phyloP scores from a whole-genome alignment of 2,113 vertebrate species.

The Chaenocephalus aceratus region DNA sequence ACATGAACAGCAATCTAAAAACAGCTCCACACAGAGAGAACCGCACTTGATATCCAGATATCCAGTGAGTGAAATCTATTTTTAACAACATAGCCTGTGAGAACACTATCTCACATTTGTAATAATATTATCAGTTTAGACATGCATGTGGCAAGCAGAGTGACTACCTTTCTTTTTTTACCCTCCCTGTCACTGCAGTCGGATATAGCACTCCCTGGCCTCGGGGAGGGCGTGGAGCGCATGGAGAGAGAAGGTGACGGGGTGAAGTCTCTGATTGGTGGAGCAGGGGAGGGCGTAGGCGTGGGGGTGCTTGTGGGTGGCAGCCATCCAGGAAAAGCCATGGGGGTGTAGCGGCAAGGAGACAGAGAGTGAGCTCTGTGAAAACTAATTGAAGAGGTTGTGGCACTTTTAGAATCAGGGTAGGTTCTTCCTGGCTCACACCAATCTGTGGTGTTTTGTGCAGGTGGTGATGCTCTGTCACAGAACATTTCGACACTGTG shows the following conservation, averaged over 20 bases:
- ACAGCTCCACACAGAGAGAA: not conserved
- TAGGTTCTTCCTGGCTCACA: conserved; percentile 12
- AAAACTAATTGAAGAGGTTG: conserved; percentile 39
- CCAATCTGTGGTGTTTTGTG: conserved; percentile 15
- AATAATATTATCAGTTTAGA: conserved; percentile 43
- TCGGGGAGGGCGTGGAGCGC: conserved; percentile 77
- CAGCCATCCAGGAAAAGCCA: conserved; percentile 50
- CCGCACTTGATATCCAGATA: conserved; percentile 39
- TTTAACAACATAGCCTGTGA: conserved; percentile 32
- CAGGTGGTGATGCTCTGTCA: conserved; percentile 18
- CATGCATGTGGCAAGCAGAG: conserved; percentile 57
- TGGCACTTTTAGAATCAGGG: conserved; percentile 16
- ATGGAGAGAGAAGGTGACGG: conserved; percentile 76
- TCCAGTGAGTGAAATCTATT: conserved; percentile 20
- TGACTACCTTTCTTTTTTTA: conserved; percentile 85
- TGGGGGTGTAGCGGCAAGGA: conserved; percentile 63
- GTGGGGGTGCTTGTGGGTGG: conserved; percentile 64
- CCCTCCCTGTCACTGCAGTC: conserved; percentile 78
- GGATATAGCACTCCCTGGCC: conserved; percentile 74
- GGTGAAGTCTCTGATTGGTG: conserved; percentile 67
- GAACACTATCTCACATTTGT: conserved; percentile 44
- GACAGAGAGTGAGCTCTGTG: conserved; percentile 67
- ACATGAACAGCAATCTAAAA: conserved; percentile 27
- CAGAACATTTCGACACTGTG: not conserved
- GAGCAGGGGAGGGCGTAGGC: conserved; percentile 73